Conservation (phyloP, 2,113 vertebrate genomes). For the Lophius piscatorius region DNA sequence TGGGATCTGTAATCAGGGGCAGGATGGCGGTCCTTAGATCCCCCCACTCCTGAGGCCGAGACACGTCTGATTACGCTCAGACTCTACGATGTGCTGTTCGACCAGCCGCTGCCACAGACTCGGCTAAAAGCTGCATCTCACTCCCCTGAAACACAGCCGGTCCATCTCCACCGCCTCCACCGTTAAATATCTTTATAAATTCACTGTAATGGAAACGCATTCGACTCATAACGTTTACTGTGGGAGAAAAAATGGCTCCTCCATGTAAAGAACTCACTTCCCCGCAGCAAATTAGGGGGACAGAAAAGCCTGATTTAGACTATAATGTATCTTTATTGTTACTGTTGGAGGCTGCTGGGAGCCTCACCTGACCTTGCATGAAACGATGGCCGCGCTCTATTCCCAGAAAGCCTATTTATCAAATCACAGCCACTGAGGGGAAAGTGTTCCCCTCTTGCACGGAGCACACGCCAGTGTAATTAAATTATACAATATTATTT, state of each 20-base stretch:
- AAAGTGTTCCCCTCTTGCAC: conserved; percentile 13
- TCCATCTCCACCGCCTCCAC: conserved; percentile 22
- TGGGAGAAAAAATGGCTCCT: conserved; percentile 29
- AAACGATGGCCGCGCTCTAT: conserved; percentile 23
- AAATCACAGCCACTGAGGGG: conserved; percentile 15
- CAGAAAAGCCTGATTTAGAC: no score
- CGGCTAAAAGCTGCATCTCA: conserved; percentile 44
- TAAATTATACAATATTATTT: conserved; percentile 31
- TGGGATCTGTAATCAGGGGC: conserved; percentile 60
- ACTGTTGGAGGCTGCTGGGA: conserved; percentile 17
- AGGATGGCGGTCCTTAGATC: conserved; percentile 39
- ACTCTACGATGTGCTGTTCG: conserved; percentile 57
- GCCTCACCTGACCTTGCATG: conserved; percentile 30
- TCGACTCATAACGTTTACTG: conserved; percentile 66
- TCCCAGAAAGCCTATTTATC: conserved; percentile 39
- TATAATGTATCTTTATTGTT: not conserved
- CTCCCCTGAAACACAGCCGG: conserved; percentile 29
- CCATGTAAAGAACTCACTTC: conserved; percentile 20
- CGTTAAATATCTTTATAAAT: conserved; percentile 61
- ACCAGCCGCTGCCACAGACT: conserved; percentile 60
- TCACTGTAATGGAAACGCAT: conserved; percentile 57
- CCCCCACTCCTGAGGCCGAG: conserved; percentile 64
- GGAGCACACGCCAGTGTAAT: conserved; percentile 34
- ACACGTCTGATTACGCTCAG: conserved; percentile 62
- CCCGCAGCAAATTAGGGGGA: no score